A percentile compares a stretch with the other conserved stretches of the same genome.
phyloP scores from a whole-genome alignment of 2,888 invertebrate genomes.

The Conops quadrifasciatus region DNA sequence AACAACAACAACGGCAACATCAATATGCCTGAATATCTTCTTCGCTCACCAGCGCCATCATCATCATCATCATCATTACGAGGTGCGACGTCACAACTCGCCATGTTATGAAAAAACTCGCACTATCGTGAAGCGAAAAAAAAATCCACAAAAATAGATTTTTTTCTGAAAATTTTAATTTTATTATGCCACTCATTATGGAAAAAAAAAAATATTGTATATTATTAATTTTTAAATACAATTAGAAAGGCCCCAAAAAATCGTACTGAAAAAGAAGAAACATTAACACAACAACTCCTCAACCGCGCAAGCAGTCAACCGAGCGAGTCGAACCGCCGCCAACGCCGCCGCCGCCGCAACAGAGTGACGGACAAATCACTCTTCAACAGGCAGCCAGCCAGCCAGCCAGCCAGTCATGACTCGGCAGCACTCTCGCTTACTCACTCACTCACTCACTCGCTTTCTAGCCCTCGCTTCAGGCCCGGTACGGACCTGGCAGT shows the following conservation, averaged over 20 bases:
- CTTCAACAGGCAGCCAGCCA: neutral
- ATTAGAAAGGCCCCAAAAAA: conserved; percentile 16
- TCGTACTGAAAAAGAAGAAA: neutral
- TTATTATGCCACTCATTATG: conserved; percentile 9
- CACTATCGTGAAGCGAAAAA: neutral
- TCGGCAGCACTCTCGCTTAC: too few species aligned
- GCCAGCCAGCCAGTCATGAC: neutral
- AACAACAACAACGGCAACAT: neutral
- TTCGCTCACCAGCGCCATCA: neutral
- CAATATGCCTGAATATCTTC: neutral
- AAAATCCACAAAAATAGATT: neutral
- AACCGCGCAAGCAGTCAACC: neutral
- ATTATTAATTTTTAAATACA: conserved; percentile 22
- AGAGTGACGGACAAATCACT: neutral
- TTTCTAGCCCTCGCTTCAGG: conserved; percentile 7
- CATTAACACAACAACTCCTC: neutral
- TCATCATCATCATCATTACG: neutral
- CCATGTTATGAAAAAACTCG: neutral
- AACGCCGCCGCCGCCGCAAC: too few species aligned
- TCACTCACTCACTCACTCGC: neutral
- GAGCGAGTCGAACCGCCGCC: too few species aligned
- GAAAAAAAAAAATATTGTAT: neutral
- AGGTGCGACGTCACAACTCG: neutral
- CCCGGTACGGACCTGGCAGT: too few species aligned
- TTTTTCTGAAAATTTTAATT: neutral